Base-by-base conservation (phyloP, 2,113 vertebrate genomes). In the Otis tarda region DNA sequence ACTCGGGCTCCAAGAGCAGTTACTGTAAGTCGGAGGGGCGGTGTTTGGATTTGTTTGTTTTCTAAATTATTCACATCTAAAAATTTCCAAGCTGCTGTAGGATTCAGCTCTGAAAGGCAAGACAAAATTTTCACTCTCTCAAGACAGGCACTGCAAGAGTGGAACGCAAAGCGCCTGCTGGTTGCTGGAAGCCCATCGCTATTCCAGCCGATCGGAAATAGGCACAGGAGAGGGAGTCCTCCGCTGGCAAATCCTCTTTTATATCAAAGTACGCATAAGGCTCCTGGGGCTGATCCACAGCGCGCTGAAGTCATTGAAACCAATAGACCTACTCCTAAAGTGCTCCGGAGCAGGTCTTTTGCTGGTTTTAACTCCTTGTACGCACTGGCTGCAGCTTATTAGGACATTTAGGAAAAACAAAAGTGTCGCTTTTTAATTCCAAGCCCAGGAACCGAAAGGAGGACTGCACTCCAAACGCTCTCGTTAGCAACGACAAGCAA, bases 1-100 rank as follows among this genome's bases (percentile, higher is more conserved):
- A 93, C 87, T 87, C 81, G 91, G 97, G 96, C 96, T 98, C 94
- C 94, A 83, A 92, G 73, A 94, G 84, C 59, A 92, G 83, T 97
- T 78, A 95, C 91, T 55, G 68, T 85, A 86, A 94, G 95, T 71
- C 12, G 50, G 59, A 87, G 37, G 20, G 61, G 61, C 23, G 23
- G 12, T 13, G 79, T 56, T 83, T 35, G 41, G 52, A 20, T 87
- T 49, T 57, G 77, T 85, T 97, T 97, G 91, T 93, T 96, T 96
- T 95, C 93, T 94, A 85, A 96, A 97, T 97, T 93, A 93, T 75
- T 96, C 93, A 76, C 75, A 43, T 88, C 94, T 87, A 94, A 92
- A 94, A 43, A 63, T 82, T 95, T 94, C 94, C 91, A 91, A 91
- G 82, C 71, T 93, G 96, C 94, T 71, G 91, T 50, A 89, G 87